Evolutionary conservation across 2,888 invertebrate genomes (phyloP).

Genomic region (Dasypolia templi): DNA sequence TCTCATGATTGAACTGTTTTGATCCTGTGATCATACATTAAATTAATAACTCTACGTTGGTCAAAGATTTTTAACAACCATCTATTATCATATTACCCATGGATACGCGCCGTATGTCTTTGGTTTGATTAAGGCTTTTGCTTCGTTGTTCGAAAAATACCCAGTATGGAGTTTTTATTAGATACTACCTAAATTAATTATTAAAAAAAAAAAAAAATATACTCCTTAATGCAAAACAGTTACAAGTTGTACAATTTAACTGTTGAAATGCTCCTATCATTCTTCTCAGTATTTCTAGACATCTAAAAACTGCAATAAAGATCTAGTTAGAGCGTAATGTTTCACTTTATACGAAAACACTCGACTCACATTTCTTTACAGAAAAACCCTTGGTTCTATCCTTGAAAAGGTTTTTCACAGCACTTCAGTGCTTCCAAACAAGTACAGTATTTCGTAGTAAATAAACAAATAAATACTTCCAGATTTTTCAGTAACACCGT

Average conservation of each 20-base stretch:
- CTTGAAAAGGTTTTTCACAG: not conserved
- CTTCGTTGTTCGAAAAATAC: not conserved
- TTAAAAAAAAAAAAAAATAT: no score
- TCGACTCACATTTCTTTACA: not conserved
- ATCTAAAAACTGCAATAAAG: not conserved
- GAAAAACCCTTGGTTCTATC: not conserved
- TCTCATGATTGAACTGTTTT: constrained; percentile 17
- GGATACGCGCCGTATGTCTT: not conserved
- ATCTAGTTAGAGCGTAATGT: not conserved
- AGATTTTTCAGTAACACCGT: no score
- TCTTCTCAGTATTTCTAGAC: not conserved
- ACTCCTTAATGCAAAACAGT: no score
- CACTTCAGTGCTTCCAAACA: not conserved
- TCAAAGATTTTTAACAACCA: constrained; percentile 30
- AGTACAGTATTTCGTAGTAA: not conserved
- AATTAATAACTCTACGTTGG: not conserved
- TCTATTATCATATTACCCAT: constrained; percentile 7
- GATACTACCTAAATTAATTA: not conserved
- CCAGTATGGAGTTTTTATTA: not conserved
- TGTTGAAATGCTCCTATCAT: not conserved
- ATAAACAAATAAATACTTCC: no score
- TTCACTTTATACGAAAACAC: not conserved
- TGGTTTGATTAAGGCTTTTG: constrained; percentile 3
- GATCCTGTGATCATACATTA: constrained; percentile 17
- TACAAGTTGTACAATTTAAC: not conserved